Evolutionary conservation across 2,888 invertebrate species (phyloP).

Genomic region (Trilocha varians): DNA sequence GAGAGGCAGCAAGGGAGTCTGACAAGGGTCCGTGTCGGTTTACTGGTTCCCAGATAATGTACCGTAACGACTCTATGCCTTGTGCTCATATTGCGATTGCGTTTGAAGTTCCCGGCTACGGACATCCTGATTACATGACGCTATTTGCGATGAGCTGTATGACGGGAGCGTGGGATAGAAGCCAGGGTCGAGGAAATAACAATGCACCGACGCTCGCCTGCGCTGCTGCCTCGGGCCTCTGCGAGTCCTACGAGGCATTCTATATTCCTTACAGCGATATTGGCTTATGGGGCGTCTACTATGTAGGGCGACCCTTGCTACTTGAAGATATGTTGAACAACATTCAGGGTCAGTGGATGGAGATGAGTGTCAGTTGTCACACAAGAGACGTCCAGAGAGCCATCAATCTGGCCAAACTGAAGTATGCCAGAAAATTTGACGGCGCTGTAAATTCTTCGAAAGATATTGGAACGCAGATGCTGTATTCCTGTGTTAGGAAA

Average conservation of each 20-base stretch:
- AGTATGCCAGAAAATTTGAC: slow-evolving; percentile 27
- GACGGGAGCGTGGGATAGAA: slow-evolving; percentile 51
- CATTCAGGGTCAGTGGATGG: slow-evolving; percentile 51
- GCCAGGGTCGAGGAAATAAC: slow-evolving; percentile 31
- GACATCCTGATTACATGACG: slow-evolving; percentile 35
- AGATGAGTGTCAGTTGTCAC: slow-evolving; percentile 35
- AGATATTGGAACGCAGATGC: slow-evolving; percentile 45
- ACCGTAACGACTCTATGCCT: slow-evolving; percentile 52
- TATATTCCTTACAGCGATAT: slow-evolving; percentile 51
- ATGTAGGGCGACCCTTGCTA: slow-evolving; percentile 31
- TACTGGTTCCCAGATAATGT: slow-evolving; percentile 27
- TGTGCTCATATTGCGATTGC: slow-evolving; percentile 55
- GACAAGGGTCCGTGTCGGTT: slow-evolving; percentile 26
- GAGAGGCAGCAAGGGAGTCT: slow-evolving; percentile 11
- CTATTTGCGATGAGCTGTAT: slow-evolving; percentile 43
- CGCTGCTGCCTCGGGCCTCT: slow-evolving; percentile 35
- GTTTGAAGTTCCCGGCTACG: slow-evolving; percentile 55
- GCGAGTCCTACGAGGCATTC: slow-evolving; percentile 53
- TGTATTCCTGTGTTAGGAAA: slow-evolving; percentile 25
- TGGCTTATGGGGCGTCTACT: slow-evolving; percentile 66
- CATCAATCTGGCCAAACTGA: slow-evolving; percentile 32
- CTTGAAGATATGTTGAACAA: slow-evolving; percentile 46
- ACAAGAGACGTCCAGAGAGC: slow-evolving; percentile 38
- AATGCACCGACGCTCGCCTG: slow-evolving; percentile 37
- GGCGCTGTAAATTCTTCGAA: slow-evolving; percentile 36